Base-by-base conservation (phyloP, 2,797 vertebrate genomes). In the Neostethus bicornis region DNA sequence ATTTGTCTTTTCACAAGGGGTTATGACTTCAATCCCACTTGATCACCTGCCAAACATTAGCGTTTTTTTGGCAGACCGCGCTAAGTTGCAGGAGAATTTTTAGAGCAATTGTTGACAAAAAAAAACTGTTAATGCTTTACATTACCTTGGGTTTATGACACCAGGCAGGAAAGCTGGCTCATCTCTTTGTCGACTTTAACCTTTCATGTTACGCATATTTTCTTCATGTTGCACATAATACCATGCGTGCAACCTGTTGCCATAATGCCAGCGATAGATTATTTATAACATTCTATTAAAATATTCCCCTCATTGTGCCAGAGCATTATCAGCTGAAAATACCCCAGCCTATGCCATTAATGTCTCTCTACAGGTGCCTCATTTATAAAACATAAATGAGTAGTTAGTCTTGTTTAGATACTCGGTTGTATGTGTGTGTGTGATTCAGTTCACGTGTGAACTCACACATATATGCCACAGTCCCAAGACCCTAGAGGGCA, bases 371-470 rank as follows among this genome's bases (percentile, higher is more conserved):
- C 66, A 75, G 77, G 76, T 66, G 51, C 46, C 66, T 79, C 52
- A 80, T 79, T 58, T 51, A 79, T 80, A 61, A 84, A 78, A 63
- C 41, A 86, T 72, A 35, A 55, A 66, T 13, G 14, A 45, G 56
- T 13, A 9, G 31, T 61, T 51, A 39, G 66, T 75, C 52, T 29
- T n/a, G 25, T 61, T 72, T 45, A n/a, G 23, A 39, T 52, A 35
- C 10, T n/a, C 13, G 17, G 34, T 19, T 21, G 9, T 51, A 51
- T 45, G 45, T 14, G 9, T 51, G 51, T 45, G 45, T 14, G 35
- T 9, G 17, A 14, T 4, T 14, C 0, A 21, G 34, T 65, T 19
- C 44, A 21, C 16, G 14, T 41, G 28, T 51, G 39, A 44, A 43
- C 4, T 55, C 44, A 63, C 14, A n/a, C 21, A 35, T 21, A 14